Conservation (phyloP, 2,113 vertebrate genomes). For the Stercorarius parasiticus region DNA sequence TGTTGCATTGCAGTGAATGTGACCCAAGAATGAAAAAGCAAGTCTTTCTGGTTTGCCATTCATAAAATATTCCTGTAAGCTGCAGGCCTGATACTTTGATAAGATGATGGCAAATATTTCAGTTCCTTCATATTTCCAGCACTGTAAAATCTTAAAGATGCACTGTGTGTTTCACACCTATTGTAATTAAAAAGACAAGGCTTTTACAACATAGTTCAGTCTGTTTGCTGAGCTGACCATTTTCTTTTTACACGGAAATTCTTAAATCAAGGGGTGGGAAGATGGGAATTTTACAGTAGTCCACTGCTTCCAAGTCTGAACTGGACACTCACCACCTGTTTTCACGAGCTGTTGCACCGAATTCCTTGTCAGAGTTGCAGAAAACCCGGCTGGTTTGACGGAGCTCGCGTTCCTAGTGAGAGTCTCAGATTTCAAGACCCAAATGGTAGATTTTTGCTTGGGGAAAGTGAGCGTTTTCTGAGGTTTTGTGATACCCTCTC, state of each 20-base stretch:
- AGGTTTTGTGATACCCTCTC: not conserved
- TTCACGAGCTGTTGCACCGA: constrained; percentile 11
- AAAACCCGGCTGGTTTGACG: constrained; percentile 16
- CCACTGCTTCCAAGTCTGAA: constrained; percentile 38
- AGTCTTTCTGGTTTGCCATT: not conserved
- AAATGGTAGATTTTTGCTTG: constrained; percentile 29
- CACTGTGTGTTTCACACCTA: not conserved
- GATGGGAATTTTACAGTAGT: constrained; percentile 43
- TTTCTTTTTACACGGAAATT: constrained; percentile 37
- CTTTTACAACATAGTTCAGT: not conserved
- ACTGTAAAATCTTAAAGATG: not conserved
- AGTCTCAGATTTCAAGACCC: constrained; percentile 43
- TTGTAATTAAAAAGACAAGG: not conserved
- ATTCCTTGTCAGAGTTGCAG: constrained; percentile 41
- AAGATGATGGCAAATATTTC: not conserved
- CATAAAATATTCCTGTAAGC: not conserved
- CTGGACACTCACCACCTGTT: constrained; percentile 67
- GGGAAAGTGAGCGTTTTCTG: constrained; percentile 25
- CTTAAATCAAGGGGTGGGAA: constrained; percentile 20
- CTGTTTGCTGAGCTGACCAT: not conserved
- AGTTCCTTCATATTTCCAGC: not conserved
- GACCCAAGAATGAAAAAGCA: not conserved
- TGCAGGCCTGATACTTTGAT: not conserved
- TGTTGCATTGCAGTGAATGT: not conserved
- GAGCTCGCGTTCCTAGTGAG: not conserved